Percentiles rank a stretch among this genome's conserved stretches.
phyloP scores from a whole-genome alignment of 1,140 invertebrate species.

The Hetaerina americana region DNA sequence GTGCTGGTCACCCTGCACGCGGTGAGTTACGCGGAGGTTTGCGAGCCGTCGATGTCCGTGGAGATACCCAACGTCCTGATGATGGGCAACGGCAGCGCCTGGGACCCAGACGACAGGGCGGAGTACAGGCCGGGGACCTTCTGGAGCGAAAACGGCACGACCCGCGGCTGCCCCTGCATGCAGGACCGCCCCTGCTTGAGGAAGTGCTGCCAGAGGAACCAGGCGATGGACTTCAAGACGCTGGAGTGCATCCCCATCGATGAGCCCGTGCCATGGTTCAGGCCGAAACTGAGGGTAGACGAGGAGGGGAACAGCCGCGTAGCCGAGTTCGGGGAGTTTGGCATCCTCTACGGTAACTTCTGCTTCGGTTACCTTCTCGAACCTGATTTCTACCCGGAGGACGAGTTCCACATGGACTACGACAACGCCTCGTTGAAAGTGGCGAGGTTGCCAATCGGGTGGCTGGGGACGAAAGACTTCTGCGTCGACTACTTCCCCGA shows the following conservation, averaged over 20 bases:
- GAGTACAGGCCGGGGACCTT: neutral
- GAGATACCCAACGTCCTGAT: neutral
- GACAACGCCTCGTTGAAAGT: neutral
- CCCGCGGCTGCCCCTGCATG: neutral
- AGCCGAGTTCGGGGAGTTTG: neutral
- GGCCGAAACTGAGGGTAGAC: neutral
- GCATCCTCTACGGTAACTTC: neutral
- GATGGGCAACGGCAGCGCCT: neutral
- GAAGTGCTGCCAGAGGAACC: neutral
- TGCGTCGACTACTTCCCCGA: neutral
- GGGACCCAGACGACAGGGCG: neutral
- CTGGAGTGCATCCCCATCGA: neutral
- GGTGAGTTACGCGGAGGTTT: neutral
- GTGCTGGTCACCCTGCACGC: too few species aligned
- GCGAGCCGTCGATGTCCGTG: neutral
- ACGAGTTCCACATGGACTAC: neutral
- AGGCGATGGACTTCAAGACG: neutral
- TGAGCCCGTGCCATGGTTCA: neutral
- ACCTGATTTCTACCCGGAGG: neutral
- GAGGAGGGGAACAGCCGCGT: neutral
- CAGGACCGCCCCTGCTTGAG: neutral
- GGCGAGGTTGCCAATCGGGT: neutral
- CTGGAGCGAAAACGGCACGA: neutral
- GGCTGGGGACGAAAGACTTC: neutral
- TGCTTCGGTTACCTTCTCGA: neutral